A percentile compares a stretch with the other conserved stretches of the same genome.
phyloP scores from a whole-genome alignment of 2,113 vertebrate species.

The Mola mola region DNA sequence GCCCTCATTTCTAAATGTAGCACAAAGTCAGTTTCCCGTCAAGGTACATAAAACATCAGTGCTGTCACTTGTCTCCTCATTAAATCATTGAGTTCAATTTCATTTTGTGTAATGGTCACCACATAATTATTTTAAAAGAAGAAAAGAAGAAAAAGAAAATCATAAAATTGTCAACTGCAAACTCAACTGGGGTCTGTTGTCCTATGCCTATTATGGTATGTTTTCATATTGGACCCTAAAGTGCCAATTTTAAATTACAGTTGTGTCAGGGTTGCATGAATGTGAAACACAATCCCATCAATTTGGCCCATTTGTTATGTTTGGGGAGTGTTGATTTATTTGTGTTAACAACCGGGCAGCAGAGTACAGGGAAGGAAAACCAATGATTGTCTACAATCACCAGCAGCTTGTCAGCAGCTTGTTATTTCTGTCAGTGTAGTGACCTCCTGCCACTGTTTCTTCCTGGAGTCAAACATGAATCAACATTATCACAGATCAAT shows the following conservation, averaged over 20 bases:
- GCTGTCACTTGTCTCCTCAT: too few species aligned
- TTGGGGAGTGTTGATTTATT: constrained; percentile 41
- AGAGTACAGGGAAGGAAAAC: constrained; percentile 47
- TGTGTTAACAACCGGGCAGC: constrained; percentile 64
- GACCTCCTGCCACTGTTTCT: constrained; percentile 16
- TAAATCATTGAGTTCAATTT: too few species aligned
- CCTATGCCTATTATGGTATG: too few species aligned
- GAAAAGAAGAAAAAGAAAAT: too few species aligned
- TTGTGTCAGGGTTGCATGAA: too few species aligned
- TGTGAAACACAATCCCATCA: constrained; percentile 7
- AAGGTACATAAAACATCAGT: too few species aligned
- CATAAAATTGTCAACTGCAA: too few species aligned
- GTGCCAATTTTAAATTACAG: too few species aligned
- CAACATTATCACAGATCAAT: constrained; percentile 30
- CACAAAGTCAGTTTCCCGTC: too few species aligned
- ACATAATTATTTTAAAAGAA: too few species aligned
- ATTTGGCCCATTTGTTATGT: constrained; percentile 19
- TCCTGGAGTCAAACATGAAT: constrained; percentile 27
- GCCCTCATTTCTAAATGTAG: constrained; percentile 12
- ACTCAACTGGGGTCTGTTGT: too few species aligned
- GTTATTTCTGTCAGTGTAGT: constrained; percentile 53
- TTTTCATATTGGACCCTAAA: neutral
- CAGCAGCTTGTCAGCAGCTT: constrained; percentile 33
- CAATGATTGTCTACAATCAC: constrained; percentile 55
- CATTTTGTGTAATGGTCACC: too few species aligned